Percentiles rank a stretch among this genome's conserved stretches.
These are phyloP conservation scores for Nomada ferruginata DNA, from an alignment of 2,888 invertebrate species.

Conservation along the genomic window DNA sequence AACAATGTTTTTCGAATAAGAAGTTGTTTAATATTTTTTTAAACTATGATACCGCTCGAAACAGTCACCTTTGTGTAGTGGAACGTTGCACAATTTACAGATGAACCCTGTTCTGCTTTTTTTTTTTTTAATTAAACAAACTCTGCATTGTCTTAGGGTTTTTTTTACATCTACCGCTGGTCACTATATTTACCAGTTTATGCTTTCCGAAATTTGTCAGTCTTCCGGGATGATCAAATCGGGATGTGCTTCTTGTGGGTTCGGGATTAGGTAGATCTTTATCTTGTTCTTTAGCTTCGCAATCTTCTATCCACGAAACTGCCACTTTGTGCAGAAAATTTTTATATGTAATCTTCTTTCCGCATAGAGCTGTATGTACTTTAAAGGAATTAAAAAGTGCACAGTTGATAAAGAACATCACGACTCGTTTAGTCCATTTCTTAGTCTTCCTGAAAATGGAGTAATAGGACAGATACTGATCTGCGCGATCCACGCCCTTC, in stretches of 20 bases:
- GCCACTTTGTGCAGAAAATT: slow-evolving; percentile 9
- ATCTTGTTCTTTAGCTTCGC: slow-evolving; percentile 13
- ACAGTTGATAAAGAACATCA: slow-evolving; percentile 34
- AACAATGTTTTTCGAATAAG: not conserved
- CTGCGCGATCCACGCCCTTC: slow-evolving; percentile 22
- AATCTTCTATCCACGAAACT: not conserved
- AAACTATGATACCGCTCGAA: slow-evolving; percentile 8
- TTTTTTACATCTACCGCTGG: not conserved
- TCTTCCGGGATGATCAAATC: slow-evolving; percentile 1
- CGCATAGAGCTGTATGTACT: slow-evolving; percentile 21
- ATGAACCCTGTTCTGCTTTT: not conserved
- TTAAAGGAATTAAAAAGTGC: slow-evolving; percentile 38
- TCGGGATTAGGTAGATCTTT: not conserved
- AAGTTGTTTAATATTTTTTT: slow-evolving; percentile 9
- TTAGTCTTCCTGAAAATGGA: slow-evolving; percentile 30
- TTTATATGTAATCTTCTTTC: not conserved
- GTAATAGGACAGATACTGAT: slow-evolving; percentile 1
- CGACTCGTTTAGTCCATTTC: slow-evolving; percentile 31
- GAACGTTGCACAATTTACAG: no score
- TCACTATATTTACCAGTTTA: slow-evolving; percentile 12
- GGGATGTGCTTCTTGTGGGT: not conserved
- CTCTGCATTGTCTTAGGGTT: slow-evolving; percentile 6
- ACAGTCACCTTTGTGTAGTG: not conserved
- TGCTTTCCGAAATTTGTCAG: slow-evolving; percentile 14
- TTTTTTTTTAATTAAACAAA: not conserved